phyloP scores from a whole-genome alignment of 2,797 vertebrate genomes.

The Anabas testudineus region DNA sequence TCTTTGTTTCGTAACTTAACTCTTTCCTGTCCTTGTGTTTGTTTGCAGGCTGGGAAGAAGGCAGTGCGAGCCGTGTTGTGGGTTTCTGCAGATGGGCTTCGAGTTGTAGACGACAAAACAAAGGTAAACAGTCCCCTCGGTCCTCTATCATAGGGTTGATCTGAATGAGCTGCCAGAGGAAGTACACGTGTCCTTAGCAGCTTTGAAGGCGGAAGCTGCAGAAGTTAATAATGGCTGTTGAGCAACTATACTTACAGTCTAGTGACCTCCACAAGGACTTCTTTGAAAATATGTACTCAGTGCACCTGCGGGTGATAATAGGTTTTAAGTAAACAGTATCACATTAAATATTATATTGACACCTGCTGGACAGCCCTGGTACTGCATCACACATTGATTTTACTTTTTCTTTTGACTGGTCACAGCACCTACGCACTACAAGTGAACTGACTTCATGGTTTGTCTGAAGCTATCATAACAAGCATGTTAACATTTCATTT shows the following conservation, averaged over 20 bases:
- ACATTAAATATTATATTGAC: slow-evolving; percentile 42
- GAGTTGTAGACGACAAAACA: slow-evolving; percentile 99
- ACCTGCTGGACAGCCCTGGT: slow-evolving; percentile 57
- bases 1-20: slow-evolving; percentile 41
- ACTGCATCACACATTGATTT: slow-evolving; percentile 8
- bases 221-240: slow-evolving; percentile 20
- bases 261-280: slow-evolving; percentile 47
- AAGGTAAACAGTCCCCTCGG: slow-evolving; percentile 87
- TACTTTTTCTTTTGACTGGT: background rate
- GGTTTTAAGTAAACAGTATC: background rate
- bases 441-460: background rate
- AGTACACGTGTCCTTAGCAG: slow-evolving; percentile 16
- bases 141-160: slow-evolving; percentile 5
- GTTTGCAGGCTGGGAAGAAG: slow-evolving; percentile 94
- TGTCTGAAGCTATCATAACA: background rate
- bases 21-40: slow-evolving; percentile 29
- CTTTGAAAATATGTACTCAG: slow-evolving; percentile 27
- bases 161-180: slow-evolving; percentile 20
- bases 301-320: slow-evolving; percentile 52
- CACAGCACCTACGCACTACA: background rate
- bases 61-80: slow-evolving; percentile 95
- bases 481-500: background rate
- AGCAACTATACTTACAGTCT: slow-evolving; percentile 11
- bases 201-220: slow-evolving; percentile 27
- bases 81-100: slow-evolving; percentile 98